These are phyloP conservation scores for Harpegnathos saltator DNA, from an alignment of 1,140 invertebrate genomes.

Conservation along the genomic window DNA sequence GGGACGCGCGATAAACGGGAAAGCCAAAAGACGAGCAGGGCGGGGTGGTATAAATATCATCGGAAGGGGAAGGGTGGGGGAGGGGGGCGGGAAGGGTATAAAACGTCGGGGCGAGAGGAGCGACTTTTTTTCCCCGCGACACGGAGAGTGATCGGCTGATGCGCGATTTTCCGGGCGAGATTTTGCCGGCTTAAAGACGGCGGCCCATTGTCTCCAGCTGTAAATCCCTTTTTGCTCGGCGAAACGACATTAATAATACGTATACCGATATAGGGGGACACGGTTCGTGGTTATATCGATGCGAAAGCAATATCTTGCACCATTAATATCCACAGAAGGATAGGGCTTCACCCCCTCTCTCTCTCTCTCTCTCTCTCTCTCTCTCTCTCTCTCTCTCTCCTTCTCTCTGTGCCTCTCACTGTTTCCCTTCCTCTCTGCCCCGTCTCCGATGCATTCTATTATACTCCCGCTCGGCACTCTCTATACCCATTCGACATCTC, in stretches of 20 bases:
- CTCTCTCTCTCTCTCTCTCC: slow-evolving; percentile 6
- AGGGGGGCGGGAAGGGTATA: too few relatives aligned
- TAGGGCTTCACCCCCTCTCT: slow-evolving; percentile 57
- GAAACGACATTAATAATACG: slow-evolving; percentile 73
- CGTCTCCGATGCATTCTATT: slow-evolving; percentile 75
- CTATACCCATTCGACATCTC: slow-evolving; percentile 61
- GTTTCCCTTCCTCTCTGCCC: slow-evolving; percentile 62
- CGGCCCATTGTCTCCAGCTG: slow-evolving; percentile 57
- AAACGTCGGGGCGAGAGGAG: background rate
- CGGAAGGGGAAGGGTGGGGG: too few relatives aligned
- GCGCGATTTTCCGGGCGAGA: background rate
- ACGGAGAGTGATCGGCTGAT: slow-evolving; percentile 26
- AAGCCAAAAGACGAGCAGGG: slow-evolving; percentile 1
- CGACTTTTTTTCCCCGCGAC: background rate
- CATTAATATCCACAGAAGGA: slow-evolving; percentile 80
- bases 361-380: too few relatives aligned
- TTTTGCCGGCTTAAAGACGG: slow-evolving; percentile 45
- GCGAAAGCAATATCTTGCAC: slow-evolving; percentile 80
- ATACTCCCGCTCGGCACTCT: slow-evolving; percentile 67
- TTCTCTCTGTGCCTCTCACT: slow-evolving; percentile 6
- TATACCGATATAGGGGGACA: slow-evolving; percentile 51
- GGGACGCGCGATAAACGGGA: background rate
- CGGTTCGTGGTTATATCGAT: slow-evolving; percentile 55
- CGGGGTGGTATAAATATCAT: slow-evolving; percentile 36
- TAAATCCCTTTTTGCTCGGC: slow-evolving; percentile 67